Percentiles rank a stretch among this genome's conserved stretches.
Conservation (phyloP, 2,113 vertebrate genomes). For the Mirza zaza region DNA sequence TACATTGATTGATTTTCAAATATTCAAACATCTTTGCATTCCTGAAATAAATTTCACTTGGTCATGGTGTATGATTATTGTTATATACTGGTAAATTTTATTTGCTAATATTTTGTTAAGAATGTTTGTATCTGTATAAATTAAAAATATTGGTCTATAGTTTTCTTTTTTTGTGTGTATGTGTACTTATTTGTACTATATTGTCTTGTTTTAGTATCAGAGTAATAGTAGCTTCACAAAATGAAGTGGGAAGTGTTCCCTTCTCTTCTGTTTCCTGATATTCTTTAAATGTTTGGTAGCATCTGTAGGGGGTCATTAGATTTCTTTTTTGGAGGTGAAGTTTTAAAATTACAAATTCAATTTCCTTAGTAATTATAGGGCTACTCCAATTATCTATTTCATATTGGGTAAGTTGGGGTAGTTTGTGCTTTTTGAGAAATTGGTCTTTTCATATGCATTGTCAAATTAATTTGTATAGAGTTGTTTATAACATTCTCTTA, state of each 20-base stretch:
- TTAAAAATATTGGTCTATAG: neutral
- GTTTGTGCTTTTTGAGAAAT: neutral
- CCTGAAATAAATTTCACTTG: neutral
- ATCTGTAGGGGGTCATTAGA: neutral
- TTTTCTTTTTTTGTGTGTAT: neutral
- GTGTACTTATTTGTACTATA: neutral
- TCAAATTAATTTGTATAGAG: neutral
- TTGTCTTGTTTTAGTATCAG: neutral
- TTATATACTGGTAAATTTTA: neutral
- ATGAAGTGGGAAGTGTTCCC: neutral
- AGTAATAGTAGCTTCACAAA: neutral
- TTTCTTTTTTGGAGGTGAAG: neutral
- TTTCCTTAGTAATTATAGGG: neutral
- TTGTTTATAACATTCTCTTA: neutral
- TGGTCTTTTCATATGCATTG: neutral
- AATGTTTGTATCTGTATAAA: neutral
- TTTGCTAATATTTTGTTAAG: neutral
- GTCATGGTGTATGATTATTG: neutral
- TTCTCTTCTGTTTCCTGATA: neutral
- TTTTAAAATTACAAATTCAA: neutral
- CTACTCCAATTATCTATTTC: neutral
- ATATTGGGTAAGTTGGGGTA: neutral
- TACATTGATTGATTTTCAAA: neutral
- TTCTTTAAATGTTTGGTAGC: neutral
- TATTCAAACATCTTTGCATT: neutral